Conservation (phyloP, 2,797 vertebrate species). For the Sebastiscus albofasciatus region DNA sequence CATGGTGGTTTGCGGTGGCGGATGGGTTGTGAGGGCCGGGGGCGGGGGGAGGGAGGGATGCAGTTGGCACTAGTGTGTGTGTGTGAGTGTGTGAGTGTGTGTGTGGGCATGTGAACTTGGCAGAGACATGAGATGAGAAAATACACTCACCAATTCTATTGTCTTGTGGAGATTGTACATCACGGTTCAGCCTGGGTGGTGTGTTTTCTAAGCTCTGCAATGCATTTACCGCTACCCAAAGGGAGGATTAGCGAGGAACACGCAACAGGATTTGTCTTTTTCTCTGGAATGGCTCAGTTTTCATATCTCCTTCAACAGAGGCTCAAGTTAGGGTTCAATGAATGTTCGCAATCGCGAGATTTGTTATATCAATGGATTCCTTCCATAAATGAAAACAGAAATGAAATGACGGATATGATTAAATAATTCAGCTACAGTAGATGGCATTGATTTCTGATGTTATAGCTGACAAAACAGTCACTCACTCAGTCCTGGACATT, state of each 20-base stretch:
- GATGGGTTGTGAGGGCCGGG: constrained; percentile 35
- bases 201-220: constrained; percentile 62
- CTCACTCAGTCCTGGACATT: background rate
- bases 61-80: constrained; percentile 63
- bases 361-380: constrained; percentile 13
- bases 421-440: background rate
- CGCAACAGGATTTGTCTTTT: constrained; percentile 63
- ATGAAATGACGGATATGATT: background rate
- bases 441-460: background rate
- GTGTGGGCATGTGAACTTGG: constrained; percentile 75
- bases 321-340: constrained; percentile 29
- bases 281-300: constrained; percentile 58
- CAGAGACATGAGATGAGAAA: constrained; percentile 64
- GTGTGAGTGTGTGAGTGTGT: constrained; percentile 45
- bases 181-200: constrained; percentile 63
- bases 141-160: constrained; percentile 70
- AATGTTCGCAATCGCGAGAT: constrained; percentile 24
- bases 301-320: constrained; percentile 57
- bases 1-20: constrained; percentile 48
- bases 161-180: constrained; percentile 69
- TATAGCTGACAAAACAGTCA: background rate
- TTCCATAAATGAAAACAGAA: background rate
- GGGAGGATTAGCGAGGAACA: constrained; percentile 66
- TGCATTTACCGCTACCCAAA: constrained; percentile 57
- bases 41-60: constrained; percentile 32